Percentiles rank a stretch among this genome's conserved stretches.
These are phyloP conservation scores for Coelopa frigida DNA, from an alignment of 1,140 invertebrate genomes.

Conservation along the genomic window DNA sequence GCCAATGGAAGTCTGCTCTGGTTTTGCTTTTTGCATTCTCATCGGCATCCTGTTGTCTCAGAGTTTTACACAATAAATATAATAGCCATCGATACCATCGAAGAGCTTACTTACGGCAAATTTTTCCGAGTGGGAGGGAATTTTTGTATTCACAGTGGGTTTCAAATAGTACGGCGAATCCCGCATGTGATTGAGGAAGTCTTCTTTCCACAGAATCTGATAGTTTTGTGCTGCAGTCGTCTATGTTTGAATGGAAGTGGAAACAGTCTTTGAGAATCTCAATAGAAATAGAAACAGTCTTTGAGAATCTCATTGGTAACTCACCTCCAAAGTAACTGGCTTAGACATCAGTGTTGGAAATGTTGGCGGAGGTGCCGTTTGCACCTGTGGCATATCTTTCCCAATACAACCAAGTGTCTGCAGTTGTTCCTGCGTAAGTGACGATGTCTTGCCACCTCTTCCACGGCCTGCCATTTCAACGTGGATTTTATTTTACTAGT, in stretches of 20 bases:
- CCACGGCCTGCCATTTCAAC: slow-evolving; percentile 42
- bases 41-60: slow-evolving; percentile 48
- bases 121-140: slow-evolving; percentile 3
- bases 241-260: slow-evolving; percentile 12
- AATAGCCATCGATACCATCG: neutral
- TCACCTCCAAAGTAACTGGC: slow-evolving; percentile 50
- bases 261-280: neutral
- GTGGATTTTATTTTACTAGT: no score
- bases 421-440: slow-evolving; percentile 57
- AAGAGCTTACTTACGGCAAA: slow-evolving; percentile 4
- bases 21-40: slow-evolving; percentile 51
- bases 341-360: slow-evolving; percentile 58
- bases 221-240: slow-evolving; percentile 33
- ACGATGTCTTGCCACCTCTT: slow-evolving; percentile 51
- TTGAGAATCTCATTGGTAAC: neutral
- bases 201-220: slow-evolving; percentile 39
- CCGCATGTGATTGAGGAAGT: slow-evolving; percentile 42
- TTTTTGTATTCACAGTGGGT: slow-evolving; percentile 53
- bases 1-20: slow-evolving; percentile 50
- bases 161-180: slow-evolving; percentile 53
- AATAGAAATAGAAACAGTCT: neutral
- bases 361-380: slow-evolving; percentile 57
- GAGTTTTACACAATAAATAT: neutral
- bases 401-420: slow-evolving; percentile 50
- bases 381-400: slow-evolving; percentile 53